phyloP scores from a whole-genome alignment of 2,797 vertebrate species.

The Chelmon rostratus region DNA sequence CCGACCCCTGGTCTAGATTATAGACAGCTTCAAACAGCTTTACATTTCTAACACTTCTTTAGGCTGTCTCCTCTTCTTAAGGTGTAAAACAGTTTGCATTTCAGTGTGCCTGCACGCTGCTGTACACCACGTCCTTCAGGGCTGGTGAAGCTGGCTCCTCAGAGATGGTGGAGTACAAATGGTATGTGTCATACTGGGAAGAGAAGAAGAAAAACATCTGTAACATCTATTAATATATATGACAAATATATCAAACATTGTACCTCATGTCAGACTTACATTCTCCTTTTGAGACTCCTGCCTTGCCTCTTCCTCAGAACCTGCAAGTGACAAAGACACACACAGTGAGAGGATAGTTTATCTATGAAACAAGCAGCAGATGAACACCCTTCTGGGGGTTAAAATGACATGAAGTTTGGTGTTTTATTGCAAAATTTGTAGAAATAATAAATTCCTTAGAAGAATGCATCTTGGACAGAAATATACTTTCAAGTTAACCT shows the following conservation, averaged over 20 bases:
- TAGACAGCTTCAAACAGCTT: too few relatives aligned
- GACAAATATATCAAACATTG: not conserved
- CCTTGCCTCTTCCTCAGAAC: not conserved
- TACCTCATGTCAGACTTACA: slow-evolving; percentile 27
- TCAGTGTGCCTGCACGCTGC: slow-evolving; percentile 13
- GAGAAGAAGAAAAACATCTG: not conserved
- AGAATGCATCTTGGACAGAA: too few relatives aligned
- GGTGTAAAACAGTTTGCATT: too few relatives aligned
- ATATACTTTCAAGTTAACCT: too few relatives aligned
- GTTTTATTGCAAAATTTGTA: too few relatives aligned
- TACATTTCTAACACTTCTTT: not conserved
- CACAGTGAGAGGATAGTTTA: not conserved
- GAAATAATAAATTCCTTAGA: too few relatives aligned
- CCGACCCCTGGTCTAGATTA: too few relatives aligned
- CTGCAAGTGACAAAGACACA: slow-evolving; percentile 3
- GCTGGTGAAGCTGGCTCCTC: not conserved
- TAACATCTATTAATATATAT: not conserved
- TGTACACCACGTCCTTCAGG: slow-evolving; percentile 8
- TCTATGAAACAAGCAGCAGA: too few relatives aligned
- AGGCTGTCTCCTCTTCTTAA: too few relatives aligned
- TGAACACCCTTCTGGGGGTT: too few relatives aligned
- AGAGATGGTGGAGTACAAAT: slow-evolving; percentile 44
- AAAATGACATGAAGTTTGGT: too few relatives aligned
- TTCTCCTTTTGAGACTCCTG: not conserved
- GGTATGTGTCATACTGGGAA: slow-evolving; percentile 24